A percentile compares a stretch with the other conserved stretches of the same genome.
Evolutionary conservation across 2,797 vertebrate species (phyloP).

Genomic region (Gouania willdenowi): DNA sequence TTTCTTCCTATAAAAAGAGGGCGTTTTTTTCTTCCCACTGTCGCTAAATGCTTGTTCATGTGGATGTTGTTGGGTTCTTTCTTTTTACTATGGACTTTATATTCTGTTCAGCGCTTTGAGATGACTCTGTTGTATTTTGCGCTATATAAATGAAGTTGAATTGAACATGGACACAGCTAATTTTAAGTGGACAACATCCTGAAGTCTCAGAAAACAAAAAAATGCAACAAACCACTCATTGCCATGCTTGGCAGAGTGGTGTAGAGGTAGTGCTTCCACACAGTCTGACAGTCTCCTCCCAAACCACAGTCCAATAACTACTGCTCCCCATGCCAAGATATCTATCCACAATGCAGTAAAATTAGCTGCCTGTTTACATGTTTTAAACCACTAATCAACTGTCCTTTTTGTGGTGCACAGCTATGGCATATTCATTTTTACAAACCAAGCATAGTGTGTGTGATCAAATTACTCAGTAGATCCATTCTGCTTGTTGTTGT

Average conservation of each 20-base stretch:
- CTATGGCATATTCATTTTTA: background rate
- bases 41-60: too few relatives aligned
- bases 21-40: too few relatives aligned
- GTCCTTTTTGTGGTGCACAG: too few relatives aligned
- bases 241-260: conserved; percentile 25
- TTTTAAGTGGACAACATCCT: conserved; percentile 22
- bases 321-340: conserved; percentile 31
- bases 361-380: conserved; percentile 35
- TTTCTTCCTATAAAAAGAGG: too few relatives aligned
- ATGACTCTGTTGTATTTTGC: too few relatives aligned
- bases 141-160: too few relatives aligned
- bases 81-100: too few relatives aligned
- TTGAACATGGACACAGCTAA: too few relatives aligned
- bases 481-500: background rate
- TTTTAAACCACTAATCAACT: conserved; percentile 17
- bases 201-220: conserved; percentile 41
- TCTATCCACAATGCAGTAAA: conserved; percentile 27
- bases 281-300: conserved; percentile 43
- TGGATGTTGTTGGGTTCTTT: too few relatives aligned
- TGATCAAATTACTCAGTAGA: background rate
- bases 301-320: conserved; percentile 47
- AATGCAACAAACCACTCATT: conserved; percentile 17
- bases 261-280: conserved; percentile 35
- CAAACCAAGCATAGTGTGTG: background rate
- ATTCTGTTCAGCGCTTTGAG: too few relatives aligned